Percentiles rank a stretch among this genome's conserved stretches.
Conservation (phyloP, 2,888 invertebrate species). For the Drosophila barbarae region DNA sequence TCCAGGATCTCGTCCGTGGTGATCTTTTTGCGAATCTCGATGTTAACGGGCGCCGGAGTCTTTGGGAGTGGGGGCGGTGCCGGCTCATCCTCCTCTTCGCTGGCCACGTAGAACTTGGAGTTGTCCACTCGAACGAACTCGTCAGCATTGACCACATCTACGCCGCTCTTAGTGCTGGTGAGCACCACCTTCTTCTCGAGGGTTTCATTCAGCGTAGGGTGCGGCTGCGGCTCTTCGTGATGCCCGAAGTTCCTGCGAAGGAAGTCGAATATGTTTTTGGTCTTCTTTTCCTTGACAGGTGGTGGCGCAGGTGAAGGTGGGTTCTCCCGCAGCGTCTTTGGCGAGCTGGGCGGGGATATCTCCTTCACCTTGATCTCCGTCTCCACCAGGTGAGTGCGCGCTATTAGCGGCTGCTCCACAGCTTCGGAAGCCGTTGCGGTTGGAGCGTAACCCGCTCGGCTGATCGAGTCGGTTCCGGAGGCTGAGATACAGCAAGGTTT, state of each 20-base stretch:
- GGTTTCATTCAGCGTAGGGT: conserved; percentile 49
- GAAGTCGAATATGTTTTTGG: conserved; percentile 80
- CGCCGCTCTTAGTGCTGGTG: conserved; percentile 59
- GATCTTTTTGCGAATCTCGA: conserved; percentile 77
- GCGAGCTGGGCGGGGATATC: conserved; percentile 71
- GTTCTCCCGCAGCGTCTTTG: conserved; percentile 43
- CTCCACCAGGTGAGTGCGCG: conserved; percentile 76
- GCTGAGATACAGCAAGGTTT: conserved; percentile 64
- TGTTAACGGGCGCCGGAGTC: conserved; percentile 76
- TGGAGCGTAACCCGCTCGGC: conserved; percentile 58
- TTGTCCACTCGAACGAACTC: conserved; percentile 72
- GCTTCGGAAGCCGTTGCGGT: conserved; percentile 6
- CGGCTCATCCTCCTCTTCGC: conserved; percentile 45
- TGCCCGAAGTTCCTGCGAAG: conserved; percentile 79
- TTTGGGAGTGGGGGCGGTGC: conserved; percentile 61
- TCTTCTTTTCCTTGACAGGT: conserved; percentile 63
- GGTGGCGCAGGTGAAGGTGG: conserved; percentile 20
- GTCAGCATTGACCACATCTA: conserved; percentile 69
- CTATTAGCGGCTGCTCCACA: conserved; percentile 71
- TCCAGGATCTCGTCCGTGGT: conserved; percentile 77
- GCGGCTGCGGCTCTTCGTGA: conserved; percentile 58
- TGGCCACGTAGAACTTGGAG: conserved; percentile 77
- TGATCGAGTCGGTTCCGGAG: conserved; percentile 68
- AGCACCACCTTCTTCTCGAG: conserved; percentile 53
- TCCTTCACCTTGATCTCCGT: conserved; percentile 78